A percentile compares a stretch with the other conserved stretches of the same genome.
phyloP scores from a whole-genome alignment of 2,888 invertebrate genomes.

The Sclerodermus sp. region DNA sequence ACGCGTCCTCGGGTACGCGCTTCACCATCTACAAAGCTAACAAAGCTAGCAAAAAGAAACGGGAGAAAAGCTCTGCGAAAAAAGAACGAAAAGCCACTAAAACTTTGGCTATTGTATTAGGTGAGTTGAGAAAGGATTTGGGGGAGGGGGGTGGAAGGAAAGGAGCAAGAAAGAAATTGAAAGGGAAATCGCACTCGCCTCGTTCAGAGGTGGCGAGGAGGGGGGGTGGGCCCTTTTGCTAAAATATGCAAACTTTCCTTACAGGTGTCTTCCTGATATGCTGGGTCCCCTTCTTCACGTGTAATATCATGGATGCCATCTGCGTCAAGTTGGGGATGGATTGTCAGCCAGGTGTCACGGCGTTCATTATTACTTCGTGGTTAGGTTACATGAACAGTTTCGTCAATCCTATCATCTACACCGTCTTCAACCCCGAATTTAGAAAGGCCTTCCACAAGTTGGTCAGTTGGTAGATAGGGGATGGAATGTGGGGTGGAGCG shows the following conservation, averaged over 20 bases:
- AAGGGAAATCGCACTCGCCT: too few species aligned
- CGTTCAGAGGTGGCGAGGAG: too few species aligned
- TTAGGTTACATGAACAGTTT: slow-evolving; percentile 97
- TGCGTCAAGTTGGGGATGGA: slow-evolving; percentile 82
- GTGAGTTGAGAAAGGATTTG: too few species aligned
- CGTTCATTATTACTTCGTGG: slow-evolving; percentile 96
- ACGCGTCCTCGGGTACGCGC: slow-evolving; percentile 70
- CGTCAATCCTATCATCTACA: slow-evolving; percentile 91
- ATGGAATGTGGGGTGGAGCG: too few species aligned
- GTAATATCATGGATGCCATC: slow-evolving; percentile 95
- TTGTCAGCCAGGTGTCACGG: slow-evolving; percentile 83
- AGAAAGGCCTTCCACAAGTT: slow-evolving; percentile 96
- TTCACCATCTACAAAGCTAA: slow-evolving; percentile 93
- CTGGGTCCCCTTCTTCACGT: slow-evolving; percentile 99
- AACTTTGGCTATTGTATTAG: slow-evolving; percentile 96
- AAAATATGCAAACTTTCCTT: slow-evolving; percentile 1
- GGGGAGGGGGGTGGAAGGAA: too few species aligned
- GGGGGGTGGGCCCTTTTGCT: too few species aligned
- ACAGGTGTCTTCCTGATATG: slow-evolving; percentile 97
- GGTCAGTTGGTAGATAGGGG: slow-evolving; percentile 56
- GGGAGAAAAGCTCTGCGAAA: slow-evolving; percentile 90
- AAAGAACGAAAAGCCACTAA: slow-evolving; percentile 98
- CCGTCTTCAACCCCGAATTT: slow-evolving; percentile 96
- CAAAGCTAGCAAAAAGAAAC: slow-evolving; percentile 92
- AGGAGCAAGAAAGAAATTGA: not conserved